Conservation (phyloP, 2,888 invertebrate genomes). For the Chymomyza procnemis region DNA sequence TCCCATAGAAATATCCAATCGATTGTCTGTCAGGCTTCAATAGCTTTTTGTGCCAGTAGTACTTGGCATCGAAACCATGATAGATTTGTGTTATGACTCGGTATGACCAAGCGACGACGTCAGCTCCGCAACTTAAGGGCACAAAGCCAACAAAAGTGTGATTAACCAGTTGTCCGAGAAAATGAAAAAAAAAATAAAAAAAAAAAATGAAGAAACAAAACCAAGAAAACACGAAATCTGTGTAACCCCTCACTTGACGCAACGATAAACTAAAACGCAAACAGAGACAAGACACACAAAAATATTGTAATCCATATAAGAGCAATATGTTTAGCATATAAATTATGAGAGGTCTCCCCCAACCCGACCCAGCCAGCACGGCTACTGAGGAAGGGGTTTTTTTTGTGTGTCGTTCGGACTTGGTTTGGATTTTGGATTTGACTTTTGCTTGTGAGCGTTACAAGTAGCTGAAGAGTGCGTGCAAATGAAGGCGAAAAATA, state of each 20-base stretch:
- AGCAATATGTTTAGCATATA: constrained; percentile 68
- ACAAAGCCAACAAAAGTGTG: not conserved
- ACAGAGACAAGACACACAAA: not conserved
- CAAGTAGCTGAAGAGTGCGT: constrained; percentile 18
- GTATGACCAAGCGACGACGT: not conserved
- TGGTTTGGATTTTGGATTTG: not conserved
- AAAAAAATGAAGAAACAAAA: not conserved
- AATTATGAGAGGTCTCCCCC: constrained; percentile 57
- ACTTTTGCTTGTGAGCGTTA: constrained; percentile 47
- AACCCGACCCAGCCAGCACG: not conserved
- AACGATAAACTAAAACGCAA: not conserved
- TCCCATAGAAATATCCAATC: not conserved
- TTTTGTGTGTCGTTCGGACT: not conserved
- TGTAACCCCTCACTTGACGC: not conserved
- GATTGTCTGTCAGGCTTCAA: not conserved
- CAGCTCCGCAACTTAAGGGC: not conserved
- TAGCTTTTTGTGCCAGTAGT: not conserved
- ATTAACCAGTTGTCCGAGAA: not conserved
- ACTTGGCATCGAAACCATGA: not conserved
- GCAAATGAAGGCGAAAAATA: constrained; percentile 33
- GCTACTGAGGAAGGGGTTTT: not conserved
- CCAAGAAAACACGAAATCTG: not conserved
- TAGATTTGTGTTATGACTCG: not conserved
- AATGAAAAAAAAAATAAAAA: not conserved
- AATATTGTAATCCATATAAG: constrained; percentile 56